Conservation (phyloP, 2,888 invertebrate species). For the Lasioglossum villosulum region DNA sequence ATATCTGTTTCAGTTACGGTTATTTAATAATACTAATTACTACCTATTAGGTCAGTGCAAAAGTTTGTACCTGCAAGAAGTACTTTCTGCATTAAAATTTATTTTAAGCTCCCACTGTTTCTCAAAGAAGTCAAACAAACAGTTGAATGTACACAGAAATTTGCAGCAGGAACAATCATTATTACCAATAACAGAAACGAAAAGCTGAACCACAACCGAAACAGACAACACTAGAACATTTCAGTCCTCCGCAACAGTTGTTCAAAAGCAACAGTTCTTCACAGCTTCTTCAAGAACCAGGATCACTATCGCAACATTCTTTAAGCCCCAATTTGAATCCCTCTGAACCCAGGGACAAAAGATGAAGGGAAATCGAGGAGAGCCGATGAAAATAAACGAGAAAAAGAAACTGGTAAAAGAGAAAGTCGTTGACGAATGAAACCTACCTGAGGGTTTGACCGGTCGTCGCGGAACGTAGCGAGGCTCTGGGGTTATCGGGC, state of each 20-base stretch:
- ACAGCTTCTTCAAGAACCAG: background rate
- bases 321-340: background rate
- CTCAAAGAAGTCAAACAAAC: no score
- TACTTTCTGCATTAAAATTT: no score
- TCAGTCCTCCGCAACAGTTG: background rate
- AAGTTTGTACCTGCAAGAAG: no score
- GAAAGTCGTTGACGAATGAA: slow-evolving; percentile 63
- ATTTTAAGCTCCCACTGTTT: no score
- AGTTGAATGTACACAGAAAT: background rate
- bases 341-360: background rate
- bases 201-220: background rate
- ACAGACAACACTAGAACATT: background rate
- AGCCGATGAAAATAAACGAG: background rate
- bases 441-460: slow-evolving; percentile 83
- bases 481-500: slow-evolving; percentile 82
- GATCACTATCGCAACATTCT: background rate
- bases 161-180: background rate
- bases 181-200: background rate
- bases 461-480: slow-evolving; percentile 81
- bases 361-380: background rate
- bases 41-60: no score
- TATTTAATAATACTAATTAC: background rate
- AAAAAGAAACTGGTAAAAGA: slow-evolving; percentile 30
- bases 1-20: background rate
- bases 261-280: background rate